Base-by-base conservation (phyloP, 2,113 vertebrate species). In the Motacilla tschutschensis region DNA sequence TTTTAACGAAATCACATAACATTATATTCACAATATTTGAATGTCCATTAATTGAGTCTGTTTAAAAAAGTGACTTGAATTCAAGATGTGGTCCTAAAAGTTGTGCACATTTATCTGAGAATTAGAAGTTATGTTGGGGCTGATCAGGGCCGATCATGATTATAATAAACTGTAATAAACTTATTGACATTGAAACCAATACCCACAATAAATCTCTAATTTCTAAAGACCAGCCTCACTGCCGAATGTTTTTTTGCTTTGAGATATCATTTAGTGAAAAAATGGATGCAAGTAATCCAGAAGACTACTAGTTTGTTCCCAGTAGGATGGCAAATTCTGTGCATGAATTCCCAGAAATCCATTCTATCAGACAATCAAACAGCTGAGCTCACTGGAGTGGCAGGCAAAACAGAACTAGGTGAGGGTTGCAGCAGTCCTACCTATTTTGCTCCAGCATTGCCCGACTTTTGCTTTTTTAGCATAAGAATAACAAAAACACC, bases 401-500 rank as follows among this genome's bases (percentile, higher is more conserved):
- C 16, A 77, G 10, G 7, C 15, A 67, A 47, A 80, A 51, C 14
- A 73, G 13, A 64, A 35, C 2, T 15, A 47, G 15, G 9, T 47
- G 14, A 14, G 20, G 24, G 7, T 2, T 47, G 12, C 12, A 60
- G 17, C 7, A 17, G 29, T 40, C 16, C 12, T 63, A 8, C 20
- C 6, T 43, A 6, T 28, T 13, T 17, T 76, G 5, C 19, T 46
- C 14, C 22, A 50, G 15, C 13, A 64, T 8, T 48, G 24, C 11
- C 8, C 0, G 0, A 58, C 5, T 28, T 50, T 17, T 41, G 6
- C 8, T 38, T 58, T 54, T 54, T 69, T 10, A 43, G 1, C 1
- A 0, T 33, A 51, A 24, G 10, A 41, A 38, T 11, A 60, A 7
- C 4, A 47, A 78, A 78, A 14, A 40, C 10, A 57, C 3, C 50